Evolutionary conservation across 2,888 invertebrate species (phyloP), one percentile per base, ranked within the genome.

Genomic region (Pteria penguin): DNA sequence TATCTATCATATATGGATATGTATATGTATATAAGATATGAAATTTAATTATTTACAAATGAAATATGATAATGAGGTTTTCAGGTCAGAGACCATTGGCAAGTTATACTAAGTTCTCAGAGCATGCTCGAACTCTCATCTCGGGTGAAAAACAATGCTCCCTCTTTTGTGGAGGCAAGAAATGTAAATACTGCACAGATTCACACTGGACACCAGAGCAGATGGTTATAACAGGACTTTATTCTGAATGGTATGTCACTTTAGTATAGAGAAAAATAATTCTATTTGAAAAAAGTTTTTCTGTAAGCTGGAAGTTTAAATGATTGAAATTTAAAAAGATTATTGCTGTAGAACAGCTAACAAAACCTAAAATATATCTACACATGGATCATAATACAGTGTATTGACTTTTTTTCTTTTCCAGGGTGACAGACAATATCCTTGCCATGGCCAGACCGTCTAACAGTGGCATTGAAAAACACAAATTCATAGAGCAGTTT

Each of bases 401-500:
- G n/a, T n/a, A 29, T 33, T 18, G 54, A 22, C 14, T 36, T 8
- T 57, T 58, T 4, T 52, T 72, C 45, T 67, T 29, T 82, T 93
- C 26, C 93, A 97, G 97, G 97, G 95, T 97, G 84, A 97, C 97
- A 4, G 96, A 96, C 83, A 95, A 96, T 89, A 95, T 97, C 84
- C 92, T 97, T 87, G 97, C 97, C 90, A 97, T 96, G 96, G 95
- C 97, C 75, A 95, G 97, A 26, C 96, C 97, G 75, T 96, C 95
- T 91, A 95, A 95, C 54, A 93, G 94, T 31, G 93, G 94, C 81
- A 96, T 97, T 70, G 94, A 95, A 3, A 95, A 96, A 86, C 95
- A 95, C 89, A 95, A 96, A 85, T 94, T 97, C 84, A 94, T 97
- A 84, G 94, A 95, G 86, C 96, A 96, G 92, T 97, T 97, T 91